Evolutionary conservation across 2,113 vertebrate species (phyloP).

Genomic region (Todiramphus saurophagus): DNA sequence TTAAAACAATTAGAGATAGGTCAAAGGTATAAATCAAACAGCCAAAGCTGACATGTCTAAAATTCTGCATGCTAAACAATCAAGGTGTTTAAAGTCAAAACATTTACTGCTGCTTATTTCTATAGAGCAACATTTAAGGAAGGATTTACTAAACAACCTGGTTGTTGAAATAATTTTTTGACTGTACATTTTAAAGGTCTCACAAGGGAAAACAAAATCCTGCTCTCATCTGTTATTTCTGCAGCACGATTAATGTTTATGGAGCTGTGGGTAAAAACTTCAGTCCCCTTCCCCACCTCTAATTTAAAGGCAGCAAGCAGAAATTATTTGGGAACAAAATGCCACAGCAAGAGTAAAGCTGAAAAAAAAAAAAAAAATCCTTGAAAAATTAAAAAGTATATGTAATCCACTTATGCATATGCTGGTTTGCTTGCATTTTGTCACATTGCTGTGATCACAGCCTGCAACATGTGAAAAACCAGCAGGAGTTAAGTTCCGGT

Average conservation of each 20-base stretch:
- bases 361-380: not conserved
- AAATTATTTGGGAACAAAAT: not conserved
- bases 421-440: not conserved
- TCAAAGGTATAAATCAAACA: constrained; percentile 69
- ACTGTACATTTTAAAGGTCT: not conserved
- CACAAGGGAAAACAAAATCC: not conserved
- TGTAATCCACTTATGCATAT: not conserved
- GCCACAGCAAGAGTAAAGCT: not conserved
- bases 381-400: not conserved
- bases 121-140: not conserved
- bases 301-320: not conserved
- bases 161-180: not conserved
- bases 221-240: not conserved
- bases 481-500: not conserved
- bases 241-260: not conserved
- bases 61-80: constrained; percentile 49
- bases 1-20: constrained; percentile 74
- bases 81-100: constrained; percentile 30
- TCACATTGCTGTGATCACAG: not conserved
- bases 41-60: constrained; percentile 48
- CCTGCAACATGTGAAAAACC: not conserved
- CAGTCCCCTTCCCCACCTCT: not conserved
- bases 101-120: not conserved
- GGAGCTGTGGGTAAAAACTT: not conserved
- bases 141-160: not conserved